Conservation (phyloP, 2,797 vertebrate species). For the Pogonophryne albipinna region DNA sequence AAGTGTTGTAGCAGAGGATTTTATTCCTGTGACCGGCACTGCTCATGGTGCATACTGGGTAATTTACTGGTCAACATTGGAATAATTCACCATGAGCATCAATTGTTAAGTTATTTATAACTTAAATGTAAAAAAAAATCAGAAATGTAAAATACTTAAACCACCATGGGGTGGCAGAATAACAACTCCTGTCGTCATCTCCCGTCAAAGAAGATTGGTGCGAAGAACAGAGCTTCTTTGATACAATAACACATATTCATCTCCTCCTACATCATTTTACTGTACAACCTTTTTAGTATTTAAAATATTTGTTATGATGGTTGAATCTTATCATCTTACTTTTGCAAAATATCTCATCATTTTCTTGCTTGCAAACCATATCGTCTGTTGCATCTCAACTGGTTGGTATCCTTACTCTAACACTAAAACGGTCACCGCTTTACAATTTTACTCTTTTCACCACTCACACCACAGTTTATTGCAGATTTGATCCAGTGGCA, state of each 20-base stretch:
- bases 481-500: slow-evolving; percentile 58
- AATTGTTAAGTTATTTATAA: too few relatives aligned
- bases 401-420: slow-evolving; percentile 22
- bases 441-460: not conserved
- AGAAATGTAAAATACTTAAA: not conserved
- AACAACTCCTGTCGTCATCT: not conserved
- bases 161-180: not conserved
- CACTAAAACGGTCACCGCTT: slow-evolving; percentile 60
- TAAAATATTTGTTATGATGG: too few relatives aligned
- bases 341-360: not conserved
- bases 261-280: too few relatives aligned
- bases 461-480: slow-evolving; percentile 5
- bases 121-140: not conserved
- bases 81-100: not conserved
- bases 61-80: not conserved
- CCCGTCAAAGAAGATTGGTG: not conserved
- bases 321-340: not conserved
- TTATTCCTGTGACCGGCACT: not conserved
- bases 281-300: too few relatives aligned
- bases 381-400: slow-evolving; percentile 20
- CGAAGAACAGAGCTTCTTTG: not conserved
- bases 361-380: not conserved
- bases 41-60: not conserved
- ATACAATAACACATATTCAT: too few relatives aligned
- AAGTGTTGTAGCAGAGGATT: not conserved